phyloP scores from a whole-genome alignment of 2,888 invertebrate genomes.

The Diaperis boleti region DNA sequence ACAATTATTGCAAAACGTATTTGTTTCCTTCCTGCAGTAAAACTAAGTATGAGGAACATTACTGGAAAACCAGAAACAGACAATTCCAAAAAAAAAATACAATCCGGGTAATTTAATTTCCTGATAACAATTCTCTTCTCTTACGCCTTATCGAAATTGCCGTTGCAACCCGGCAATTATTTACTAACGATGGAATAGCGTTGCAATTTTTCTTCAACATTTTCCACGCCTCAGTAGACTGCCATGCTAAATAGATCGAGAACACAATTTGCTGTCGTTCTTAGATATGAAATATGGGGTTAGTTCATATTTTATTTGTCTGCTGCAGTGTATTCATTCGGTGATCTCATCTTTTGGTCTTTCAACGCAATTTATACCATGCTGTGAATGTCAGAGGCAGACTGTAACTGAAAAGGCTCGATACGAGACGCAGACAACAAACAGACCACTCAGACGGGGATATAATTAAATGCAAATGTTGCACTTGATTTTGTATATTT shows the following conservation, averaged over 20 bases:
- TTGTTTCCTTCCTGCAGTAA: no score
- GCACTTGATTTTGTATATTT: conserved; percentile 13
- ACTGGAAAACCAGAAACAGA: no score
- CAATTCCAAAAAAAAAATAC: no score
- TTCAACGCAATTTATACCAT: conserved; percentile 28
- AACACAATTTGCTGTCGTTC: background rate
- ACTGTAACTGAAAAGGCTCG: conserved; percentile 17
- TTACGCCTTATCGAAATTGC: background rate
- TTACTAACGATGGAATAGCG: background rate
- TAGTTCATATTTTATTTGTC: background rate
- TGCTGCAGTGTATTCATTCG: background rate
- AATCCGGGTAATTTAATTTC: no score
- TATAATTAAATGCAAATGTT: conserved; percentile 33
- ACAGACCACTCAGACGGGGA: conserved; percentile 15
- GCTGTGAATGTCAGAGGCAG: conserved; percentile 29
- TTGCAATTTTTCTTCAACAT: background rate
- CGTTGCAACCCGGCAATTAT: background rate
- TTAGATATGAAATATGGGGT: conserved; percentile 4
- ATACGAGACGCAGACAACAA: conserved; percentile 11
- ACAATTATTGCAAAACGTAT: no score
- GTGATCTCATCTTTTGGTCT: conserved; percentile 2
- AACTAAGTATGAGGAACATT: no score
- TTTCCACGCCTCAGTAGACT: background rate
- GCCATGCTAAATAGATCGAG: background rate
- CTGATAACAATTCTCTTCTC: no score